Conservation (phyloP, 2,113 vertebrate species). For the Laticauda colubrina region DNA sequence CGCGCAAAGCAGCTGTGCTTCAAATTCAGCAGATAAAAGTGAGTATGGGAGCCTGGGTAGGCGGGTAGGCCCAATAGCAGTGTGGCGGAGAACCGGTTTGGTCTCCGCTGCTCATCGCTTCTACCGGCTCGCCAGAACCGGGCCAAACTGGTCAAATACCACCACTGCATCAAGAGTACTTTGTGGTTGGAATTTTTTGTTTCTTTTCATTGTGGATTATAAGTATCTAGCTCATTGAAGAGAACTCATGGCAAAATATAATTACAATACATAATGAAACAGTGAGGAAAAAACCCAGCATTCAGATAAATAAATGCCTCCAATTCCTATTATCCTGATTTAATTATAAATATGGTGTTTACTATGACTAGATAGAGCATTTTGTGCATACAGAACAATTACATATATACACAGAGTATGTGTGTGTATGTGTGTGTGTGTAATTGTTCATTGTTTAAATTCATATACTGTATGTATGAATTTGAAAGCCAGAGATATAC, state of each 20-base stretch:
- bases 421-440: not conserved
- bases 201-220: not conserved
- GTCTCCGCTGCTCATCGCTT: no score
- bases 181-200: not conserved
- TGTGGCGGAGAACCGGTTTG: no score
- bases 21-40: no score
- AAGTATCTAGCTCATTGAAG: not conserved
- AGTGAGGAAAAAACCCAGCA: not conserved
- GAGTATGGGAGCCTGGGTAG: no score
- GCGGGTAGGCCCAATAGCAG: no score
- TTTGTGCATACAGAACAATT: not conserved
- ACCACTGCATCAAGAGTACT: not conserved
- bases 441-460: not conserved
- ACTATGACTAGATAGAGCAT: not conserved
- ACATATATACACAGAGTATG: not conserved
- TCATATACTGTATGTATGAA: not conserved
- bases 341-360: constrained; percentile 2
- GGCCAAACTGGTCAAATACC: no score
- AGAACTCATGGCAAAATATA: not conserved
- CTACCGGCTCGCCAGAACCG: no score
- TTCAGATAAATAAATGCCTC: not conserved
- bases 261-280: constrained; percentile 2
- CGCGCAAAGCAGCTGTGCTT: no score
- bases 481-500: not conserved
- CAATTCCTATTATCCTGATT: not conserved